These are phyloP conservation scores for Notamacropus eugenii DNA, from an alignment of 2,797 vertebrate genomes.

Conservation along the genomic window DNA sequence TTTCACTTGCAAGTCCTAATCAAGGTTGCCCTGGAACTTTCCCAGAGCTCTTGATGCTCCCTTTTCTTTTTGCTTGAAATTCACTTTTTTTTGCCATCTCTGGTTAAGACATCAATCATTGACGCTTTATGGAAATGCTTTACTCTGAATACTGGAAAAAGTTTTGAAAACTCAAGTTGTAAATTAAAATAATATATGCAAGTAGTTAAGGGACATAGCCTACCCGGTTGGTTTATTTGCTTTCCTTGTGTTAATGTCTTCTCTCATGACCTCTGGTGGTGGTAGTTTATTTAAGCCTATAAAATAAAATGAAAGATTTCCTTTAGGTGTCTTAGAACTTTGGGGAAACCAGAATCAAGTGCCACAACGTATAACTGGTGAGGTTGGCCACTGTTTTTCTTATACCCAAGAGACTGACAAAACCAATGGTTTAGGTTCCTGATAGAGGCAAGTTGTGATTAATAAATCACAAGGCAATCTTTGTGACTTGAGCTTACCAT, in stretches of 20 bases:
- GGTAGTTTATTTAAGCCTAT: constrained; percentile 86
- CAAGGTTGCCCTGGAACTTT: neutral
- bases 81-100: neutral
- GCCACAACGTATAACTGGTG: too few species aligned
- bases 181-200: neutral
- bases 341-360: neutral
- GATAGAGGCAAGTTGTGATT: neutral
- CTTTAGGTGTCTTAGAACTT: neutral
- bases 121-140: neutral
- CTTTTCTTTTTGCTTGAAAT: neutral
- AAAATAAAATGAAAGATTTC: neutral
- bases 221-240: constrained; percentile 77
- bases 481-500: neutral
- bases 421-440: neutral
- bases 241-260: constrained; percentile 86
- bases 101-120: neutral
- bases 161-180: neutral
- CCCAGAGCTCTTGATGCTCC: neutral
- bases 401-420: neutral
- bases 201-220: neutral
- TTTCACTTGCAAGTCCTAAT: neutral
- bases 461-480: neutral
- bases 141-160: neutral
- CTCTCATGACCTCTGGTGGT: constrained; percentile 82
- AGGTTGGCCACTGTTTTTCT: neutral